Conservation (phyloP, 2,113 vertebrate genomes). For the Campylorhamphus procurvoides region DNA sequence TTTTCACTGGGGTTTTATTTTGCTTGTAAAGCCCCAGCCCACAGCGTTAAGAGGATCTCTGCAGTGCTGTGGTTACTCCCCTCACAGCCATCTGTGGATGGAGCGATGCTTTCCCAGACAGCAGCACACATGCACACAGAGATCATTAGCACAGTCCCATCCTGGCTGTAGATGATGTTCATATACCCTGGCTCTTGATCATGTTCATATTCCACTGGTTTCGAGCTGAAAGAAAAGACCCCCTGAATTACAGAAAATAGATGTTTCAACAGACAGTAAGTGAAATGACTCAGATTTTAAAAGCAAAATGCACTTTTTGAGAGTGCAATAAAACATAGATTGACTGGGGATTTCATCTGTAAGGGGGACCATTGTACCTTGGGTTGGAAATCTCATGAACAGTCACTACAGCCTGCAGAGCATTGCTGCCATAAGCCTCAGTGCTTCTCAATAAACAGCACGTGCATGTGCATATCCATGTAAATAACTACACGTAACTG, state of each 20-base stretch:
- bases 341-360: background rate
- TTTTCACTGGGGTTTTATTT: conserved; percentile 10
- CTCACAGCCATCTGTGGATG: background rate
- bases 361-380: background rate
- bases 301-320: conserved; percentile 14
- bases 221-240: background rate
- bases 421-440: conserved; percentile 21
- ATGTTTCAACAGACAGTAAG: conserved; percentile 25
- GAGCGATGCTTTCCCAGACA: background rate
- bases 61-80: conserved; percentile 1
- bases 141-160: fast-evolving
- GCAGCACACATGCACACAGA: background rate
- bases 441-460: background rate
- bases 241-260: conserved; percentile 13
- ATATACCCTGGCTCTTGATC: background rate
- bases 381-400: background rate
- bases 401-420: background rate
- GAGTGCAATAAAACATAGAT: background rate
- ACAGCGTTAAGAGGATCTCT: background rate
- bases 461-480: background rate
- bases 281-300: conserved; percentile 50
- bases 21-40: conserved; percentile 31
- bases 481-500: background rate
- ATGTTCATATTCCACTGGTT: background rate
- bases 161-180: background rate